Percentiles rank a stretch among this genome's conserved stretches.
phyloP scores from a whole-genome alignment of 2,888 invertebrate genomes.

The Eupithecia tripunctaria region DNA sequence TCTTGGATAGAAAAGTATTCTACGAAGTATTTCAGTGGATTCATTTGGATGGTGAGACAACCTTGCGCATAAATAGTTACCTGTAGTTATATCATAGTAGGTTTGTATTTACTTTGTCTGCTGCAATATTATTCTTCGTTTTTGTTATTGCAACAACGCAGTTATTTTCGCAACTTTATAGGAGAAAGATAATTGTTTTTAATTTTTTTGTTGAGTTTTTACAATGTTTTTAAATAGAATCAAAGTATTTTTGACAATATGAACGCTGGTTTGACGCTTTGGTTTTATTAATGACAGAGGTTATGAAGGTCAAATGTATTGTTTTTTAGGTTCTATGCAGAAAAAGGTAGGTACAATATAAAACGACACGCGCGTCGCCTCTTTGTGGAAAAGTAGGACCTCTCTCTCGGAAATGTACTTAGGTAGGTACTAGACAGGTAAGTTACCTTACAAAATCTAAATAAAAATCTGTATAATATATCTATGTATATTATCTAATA shows the following conservation, averaged over 20 bases:
- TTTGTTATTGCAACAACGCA: background rate
- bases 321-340: background rate
- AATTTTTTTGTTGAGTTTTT: background rate
- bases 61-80: slow-evolving; percentile 12
- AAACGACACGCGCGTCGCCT: too few relatives aligned
- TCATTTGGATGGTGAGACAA: slow-evolving; percentile 56
- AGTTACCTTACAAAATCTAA: too few relatives aligned
- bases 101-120: slow-evolving; percentile 19
- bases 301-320: background rate
- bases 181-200: background rate
- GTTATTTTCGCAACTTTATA: background rate
- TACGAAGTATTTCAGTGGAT: slow-evolving; percentile 63
- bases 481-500: background rate
- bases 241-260: background rate
- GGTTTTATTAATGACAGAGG: background rate
- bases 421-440: too few relatives aligned
- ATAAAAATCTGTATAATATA: too few relatives aligned
- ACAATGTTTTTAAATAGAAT: background rate
- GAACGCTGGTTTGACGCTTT: background rate
- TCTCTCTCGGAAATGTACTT: too few relatives aligned
- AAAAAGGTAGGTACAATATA: background rate
- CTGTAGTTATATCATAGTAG: background rate
- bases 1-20: slow-evolving; percentile 63
- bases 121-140: slow-evolving; percentile 1
- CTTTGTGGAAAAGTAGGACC: too few relatives aligned